phyloP scores from a whole-genome alignment of 2,888 invertebrate species.

The Xiphydria camelus region DNA sequence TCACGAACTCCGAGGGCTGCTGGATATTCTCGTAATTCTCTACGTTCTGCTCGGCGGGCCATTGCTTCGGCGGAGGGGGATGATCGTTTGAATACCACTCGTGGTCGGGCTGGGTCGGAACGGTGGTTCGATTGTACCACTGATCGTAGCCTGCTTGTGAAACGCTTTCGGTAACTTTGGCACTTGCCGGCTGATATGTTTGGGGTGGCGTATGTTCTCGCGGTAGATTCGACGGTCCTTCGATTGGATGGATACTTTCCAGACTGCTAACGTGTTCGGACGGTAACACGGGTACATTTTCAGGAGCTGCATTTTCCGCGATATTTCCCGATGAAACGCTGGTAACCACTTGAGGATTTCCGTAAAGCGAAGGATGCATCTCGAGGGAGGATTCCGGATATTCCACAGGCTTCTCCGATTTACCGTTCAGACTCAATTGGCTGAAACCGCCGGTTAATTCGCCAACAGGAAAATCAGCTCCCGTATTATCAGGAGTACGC shows the following conservation, averaged over 20 bases:
- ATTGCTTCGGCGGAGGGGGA: slow-evolving; percentile 28
- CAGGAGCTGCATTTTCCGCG: slow-evolving; percentile 12
- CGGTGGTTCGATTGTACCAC: slow-evolving; percentile 49
- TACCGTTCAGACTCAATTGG: slow-evolving; percentile 39
- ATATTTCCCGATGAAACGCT: slow-evolving; percentile 2
- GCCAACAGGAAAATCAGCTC: slow-evolving; percentile 30
- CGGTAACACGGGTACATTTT: slow-evolving; percentile 20
- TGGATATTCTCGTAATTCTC: slow-evolving; percentile 52
- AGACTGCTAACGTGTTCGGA: slow-evolving; percentile 16
- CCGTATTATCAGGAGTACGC: slow-evolving; percentile 26
- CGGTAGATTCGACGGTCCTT: slow-evolving; percentile 18
- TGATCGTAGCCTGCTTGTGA: slow-evolving; percentile 46
- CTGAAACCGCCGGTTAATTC: slow-evolving; percentile 40
- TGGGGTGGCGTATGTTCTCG: slow-evolving; percentile 21
- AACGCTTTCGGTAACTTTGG: slow-evolving; percentile 19
- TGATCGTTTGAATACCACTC: slow-evolving; percentile 41
- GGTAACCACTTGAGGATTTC: slow-evolving; percentile 12
- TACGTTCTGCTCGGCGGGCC: slow-evolving; percentile 41
- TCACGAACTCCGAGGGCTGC: slow-evolving; percentile 47
- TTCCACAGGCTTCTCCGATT: slow-evolving; percentile 24
- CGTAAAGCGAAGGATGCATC: slow-evolving; percentile 2
- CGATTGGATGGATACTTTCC: slow-evolving; percentile 24
- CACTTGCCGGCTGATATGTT: slow-evolving; percentile 14
- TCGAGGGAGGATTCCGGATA: slow-evolving; percentile 14
- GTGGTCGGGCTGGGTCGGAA: slow-evolving; percentile 31